Conservation (phyloP, 2,113 vertebrate species). For the Lasiurus borealis region DNA sequence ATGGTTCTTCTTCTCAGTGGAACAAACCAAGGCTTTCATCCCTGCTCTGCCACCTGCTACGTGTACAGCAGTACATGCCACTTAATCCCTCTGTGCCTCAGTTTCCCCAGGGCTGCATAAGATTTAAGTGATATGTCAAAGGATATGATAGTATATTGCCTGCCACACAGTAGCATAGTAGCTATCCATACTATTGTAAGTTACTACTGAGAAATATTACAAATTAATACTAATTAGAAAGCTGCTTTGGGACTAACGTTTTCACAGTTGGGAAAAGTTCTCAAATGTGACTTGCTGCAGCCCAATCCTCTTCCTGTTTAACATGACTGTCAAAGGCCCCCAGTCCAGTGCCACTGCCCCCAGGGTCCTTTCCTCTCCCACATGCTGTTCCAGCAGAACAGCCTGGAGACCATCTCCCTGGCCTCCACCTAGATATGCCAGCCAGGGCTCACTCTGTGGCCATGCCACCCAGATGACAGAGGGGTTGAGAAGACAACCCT, state of each 20-base stretch:
- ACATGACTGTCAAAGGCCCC: not conserved
- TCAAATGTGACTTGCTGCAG: not conserved
- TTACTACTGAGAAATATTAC: not conserved
- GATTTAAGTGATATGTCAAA: not conserved
- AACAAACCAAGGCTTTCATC: not conserved
- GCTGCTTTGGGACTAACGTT: not conserved
- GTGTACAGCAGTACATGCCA: not conserved
- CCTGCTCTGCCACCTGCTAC: not conserved
- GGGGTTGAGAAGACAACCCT: not conserved
- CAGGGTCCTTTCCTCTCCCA: not conserved
- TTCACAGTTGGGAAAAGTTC: not conserved
- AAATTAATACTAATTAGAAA: not conserved
- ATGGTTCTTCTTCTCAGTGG: not conserved
- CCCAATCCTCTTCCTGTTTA: not conserved
- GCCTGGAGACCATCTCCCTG: not conserved
- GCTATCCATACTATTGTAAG: not conserved
- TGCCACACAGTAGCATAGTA: not conserved
- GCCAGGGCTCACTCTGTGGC: not conserved
- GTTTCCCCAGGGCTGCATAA: not conserved
- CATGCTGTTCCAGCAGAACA: not conserved
- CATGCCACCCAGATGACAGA: not conserved
- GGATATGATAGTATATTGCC: not conserved
- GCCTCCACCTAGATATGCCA: not conserved
- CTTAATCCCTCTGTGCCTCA: conserved; percentile 10
- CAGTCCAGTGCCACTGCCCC: not conserved